Percentiles rank a stretch among this genome's conserved stretches.
phyloP scores from a whole-genome alignment of 2,888 invertebrate genomes.

The Andrena bucephala region DNA sequence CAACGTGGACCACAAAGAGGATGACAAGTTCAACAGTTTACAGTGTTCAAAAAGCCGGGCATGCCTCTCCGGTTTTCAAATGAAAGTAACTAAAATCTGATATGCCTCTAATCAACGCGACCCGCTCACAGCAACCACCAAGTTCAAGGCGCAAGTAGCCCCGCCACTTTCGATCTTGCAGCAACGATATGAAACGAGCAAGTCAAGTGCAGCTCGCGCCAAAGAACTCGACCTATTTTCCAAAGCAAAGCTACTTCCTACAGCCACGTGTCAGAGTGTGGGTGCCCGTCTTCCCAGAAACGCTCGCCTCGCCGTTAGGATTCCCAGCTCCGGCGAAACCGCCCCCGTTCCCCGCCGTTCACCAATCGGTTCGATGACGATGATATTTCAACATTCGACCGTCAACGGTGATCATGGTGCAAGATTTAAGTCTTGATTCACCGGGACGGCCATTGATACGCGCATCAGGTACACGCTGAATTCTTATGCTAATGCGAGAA shows the following conservation, averaged over 20 bases:
- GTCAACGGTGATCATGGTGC: conserved; percentile 75
- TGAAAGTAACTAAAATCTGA: neutral
- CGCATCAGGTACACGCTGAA: conserved; percentile 85
- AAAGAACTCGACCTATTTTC: neutral
- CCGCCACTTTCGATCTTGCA: too few species aligned
- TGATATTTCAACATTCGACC: conserved; percentile 71
- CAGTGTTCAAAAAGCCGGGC: neutral
- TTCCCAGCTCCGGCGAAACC: conserved; percentile 47
- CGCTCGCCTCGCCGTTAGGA: conserved; percentile 25
- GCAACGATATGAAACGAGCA: too few species aligned
- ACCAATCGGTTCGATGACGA: conserved; percentile 65
- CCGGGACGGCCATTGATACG: conserved; percentile 80
- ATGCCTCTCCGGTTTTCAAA: neutral
- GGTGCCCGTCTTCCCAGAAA: conserved; percentile 36
- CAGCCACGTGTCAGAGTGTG: neutral
- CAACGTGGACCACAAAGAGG: too few species aligned
- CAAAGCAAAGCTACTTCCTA: neutral
- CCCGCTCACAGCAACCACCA: neutral
- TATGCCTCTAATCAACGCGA: neutral
- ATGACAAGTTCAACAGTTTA: too few species aligned
- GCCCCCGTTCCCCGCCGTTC: conserved; percentile 37
- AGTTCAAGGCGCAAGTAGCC: too few species aligned
- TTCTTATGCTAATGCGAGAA: conserved; percentile 85
- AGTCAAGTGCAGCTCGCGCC: too few species aligned
- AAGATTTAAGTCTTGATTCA: conserved; percentile 81